A percentile compares a stretch with the other conserved stretches of the same genome.
These are phyloP conservation scores for Elmis aenea DNA, from an alignment of 2,888 invertebrate genomes.

Conservation along the genomic window DNA sequence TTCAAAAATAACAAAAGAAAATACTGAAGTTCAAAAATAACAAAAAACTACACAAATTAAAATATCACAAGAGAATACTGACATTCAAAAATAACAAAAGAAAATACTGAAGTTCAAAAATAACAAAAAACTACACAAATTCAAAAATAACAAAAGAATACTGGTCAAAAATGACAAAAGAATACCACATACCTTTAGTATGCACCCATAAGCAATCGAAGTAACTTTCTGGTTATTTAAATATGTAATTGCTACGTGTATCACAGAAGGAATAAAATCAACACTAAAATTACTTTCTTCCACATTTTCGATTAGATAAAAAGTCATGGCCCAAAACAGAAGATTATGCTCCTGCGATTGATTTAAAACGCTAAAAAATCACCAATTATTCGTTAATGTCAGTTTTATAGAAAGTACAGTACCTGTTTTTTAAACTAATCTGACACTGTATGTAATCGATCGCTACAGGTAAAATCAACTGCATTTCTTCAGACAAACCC, in stretches of 20 bases:
- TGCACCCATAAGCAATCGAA: constrained; percentile 46
- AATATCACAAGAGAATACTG: too few species aligned
- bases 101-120: too few species aligned
- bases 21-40: too few species aligned
- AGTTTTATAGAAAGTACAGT: constrained; percentile 19
- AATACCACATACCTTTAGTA: constrained; percentile 38
- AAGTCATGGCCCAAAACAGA: constrained; percentile 69
- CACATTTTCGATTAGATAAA: constrained; percentile 69
- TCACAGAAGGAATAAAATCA: constrained; percentile 53
- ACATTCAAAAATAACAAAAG: too few species aligned
- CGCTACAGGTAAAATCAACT: constrained; percentile 48
- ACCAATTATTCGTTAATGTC: constrained; percentile 1
- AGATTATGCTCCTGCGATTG: constrained; percentile 59
- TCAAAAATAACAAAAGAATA: constrained; percentile 3
- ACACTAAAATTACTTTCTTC: constrained; percentile 59
- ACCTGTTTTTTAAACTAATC: constrained; percentile 44
- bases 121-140: too few species aligned
- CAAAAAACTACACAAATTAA: too few species aligned
- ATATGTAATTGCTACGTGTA: constrained; percentile 54
- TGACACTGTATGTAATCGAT: constrained; percentile 53
- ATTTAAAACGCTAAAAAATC: constrained; percentile 33
- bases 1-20: too few species aligned
- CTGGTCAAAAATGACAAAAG: constrained; percentile 1
- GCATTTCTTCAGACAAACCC: constrained; percentile 49
- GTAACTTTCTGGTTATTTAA: constrained; percentile 46